phyloP scores from a whole-genome alignment of 2,888 invertebrate genomes.

The Dendrolimus pini region DNA sequence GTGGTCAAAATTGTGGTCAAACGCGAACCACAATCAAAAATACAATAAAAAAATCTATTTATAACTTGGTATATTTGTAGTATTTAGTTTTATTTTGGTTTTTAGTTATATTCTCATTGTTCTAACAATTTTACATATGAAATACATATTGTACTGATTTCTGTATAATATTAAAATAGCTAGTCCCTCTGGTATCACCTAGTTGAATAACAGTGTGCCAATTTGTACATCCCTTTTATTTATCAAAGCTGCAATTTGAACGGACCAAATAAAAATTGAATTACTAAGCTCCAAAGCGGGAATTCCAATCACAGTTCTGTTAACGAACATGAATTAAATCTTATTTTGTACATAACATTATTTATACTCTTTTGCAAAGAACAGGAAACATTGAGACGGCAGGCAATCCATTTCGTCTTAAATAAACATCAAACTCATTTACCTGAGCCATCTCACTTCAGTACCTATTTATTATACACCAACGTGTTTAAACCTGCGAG shows the following conservation, averaged over 20 bases:
- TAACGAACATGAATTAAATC: neutral
- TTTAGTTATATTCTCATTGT: too few relatives aligned
- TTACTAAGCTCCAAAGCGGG: constrained; percentile 21
- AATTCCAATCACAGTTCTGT: constrained; percentile 33
- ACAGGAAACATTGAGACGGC: neutral
- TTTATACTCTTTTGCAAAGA: constrained; percentile 14
- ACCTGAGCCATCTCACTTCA: neutral
- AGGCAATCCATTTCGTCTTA: neutral
- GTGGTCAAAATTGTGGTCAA: too few relatives aligned
- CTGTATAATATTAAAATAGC: too few relatives aligned
- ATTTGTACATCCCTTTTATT: neutral
- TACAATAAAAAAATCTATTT: too few relatives aligned
- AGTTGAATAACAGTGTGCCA: too few relatives aligned
- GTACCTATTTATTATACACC: neutral
- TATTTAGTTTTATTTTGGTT: too few relatives aligned
- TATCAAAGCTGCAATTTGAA: neutral
- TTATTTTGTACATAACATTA: neutral
- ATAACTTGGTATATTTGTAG: too few relatives aligned
- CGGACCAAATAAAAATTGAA: neutral
- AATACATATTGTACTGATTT: too few relatives aligned
- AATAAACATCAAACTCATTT: neutral
- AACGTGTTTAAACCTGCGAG: neutral
- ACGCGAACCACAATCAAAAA: too few relatives aligned
- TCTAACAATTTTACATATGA: too few relatives aligned
- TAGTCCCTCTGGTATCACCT: too few relatives aligned